These are phyloP conservation scores for Glossosoma conforme DNA, from an alignment of 1,140 invertebrate species.

Conservation along the genomic window DNA sequence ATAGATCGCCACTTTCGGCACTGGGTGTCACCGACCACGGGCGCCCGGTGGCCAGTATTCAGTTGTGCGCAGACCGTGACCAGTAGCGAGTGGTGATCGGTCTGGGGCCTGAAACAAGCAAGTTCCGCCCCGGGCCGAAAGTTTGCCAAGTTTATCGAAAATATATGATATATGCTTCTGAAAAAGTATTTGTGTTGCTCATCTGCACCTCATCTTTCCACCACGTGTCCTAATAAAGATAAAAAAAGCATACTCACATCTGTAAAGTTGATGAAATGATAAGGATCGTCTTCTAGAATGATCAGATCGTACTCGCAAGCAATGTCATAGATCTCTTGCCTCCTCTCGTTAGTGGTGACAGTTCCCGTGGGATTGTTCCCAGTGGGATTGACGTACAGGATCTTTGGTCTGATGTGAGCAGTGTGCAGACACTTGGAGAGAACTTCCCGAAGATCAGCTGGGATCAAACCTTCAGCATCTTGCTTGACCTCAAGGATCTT, in stretches of 20 bases:
- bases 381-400: conserved; percentile 53
- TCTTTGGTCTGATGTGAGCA: conserved; percentile 51
- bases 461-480: conserved; percentile 51
- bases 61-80: no score
- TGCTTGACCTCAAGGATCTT: conserved; percentile 49
- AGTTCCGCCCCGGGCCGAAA: no score
- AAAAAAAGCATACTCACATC: conserved; percentile 36
- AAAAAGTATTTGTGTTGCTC: no score
- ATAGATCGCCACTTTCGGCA: no score
- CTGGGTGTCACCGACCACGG: no score
- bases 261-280: conserved; percentile 64
- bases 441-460: conserved; percentile 41
- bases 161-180: no score
- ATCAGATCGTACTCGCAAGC: conserved; percentile 66
- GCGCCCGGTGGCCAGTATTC: no score
- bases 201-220: no score
- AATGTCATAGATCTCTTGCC: conserved; percentile 64
- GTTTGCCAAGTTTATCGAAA: no score
- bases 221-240: no score
- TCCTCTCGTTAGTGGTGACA: conserved; percentile 56
- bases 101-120: no score
- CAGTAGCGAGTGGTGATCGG: no score
- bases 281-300: conserved; percentile 73
- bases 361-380: conserved; percentile 63
- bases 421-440: conserved; percentile 45